These are phyloP conservation scores for Alviniconcha marisindica DNA, from an alignment of 1,140 invertebrate genomes.

Conservation along the genomic window DNA sequence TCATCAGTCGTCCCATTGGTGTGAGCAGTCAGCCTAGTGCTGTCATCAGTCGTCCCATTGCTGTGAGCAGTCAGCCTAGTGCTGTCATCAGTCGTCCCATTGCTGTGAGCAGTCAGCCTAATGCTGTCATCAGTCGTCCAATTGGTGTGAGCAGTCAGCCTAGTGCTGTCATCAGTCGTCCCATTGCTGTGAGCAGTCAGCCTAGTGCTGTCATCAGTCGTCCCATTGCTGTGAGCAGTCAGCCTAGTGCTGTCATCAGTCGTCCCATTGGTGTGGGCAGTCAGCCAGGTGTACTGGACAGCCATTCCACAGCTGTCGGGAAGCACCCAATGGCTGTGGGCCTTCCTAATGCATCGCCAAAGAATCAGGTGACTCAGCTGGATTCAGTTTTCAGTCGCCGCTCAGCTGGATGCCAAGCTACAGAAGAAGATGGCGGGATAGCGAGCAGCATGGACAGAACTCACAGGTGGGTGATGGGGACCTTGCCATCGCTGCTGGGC, in stretches of 20 bases:
- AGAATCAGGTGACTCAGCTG: not conserved
- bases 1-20: not conserved
- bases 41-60: no score
- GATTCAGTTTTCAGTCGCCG: not conserved
- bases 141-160: not conserved
- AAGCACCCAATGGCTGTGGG: not conserved
- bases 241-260: not conserved
- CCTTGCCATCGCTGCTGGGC: not conserved
- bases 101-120: no score
- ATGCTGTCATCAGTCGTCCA: no score
- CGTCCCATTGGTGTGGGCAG: not conserved
- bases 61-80: no score
- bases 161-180: not conserved
- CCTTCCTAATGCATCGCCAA: not conserved
- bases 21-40: not conserved
- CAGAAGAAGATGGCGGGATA: conserved; percentile 15
- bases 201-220: no score
- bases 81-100: no score
- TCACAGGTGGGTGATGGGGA: conserved; percentile 7
- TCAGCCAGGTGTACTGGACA: not conserved
- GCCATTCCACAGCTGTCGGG: not conserved
- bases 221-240: no score
- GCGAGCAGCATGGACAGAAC: conserved; percentile 15
- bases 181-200: not conserved
- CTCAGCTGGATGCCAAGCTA: conserved; percentile 4